phyloP scores from a whole-genome alignment of 2,113 vertebrate genomes.

The Mustelus asterias region DNA sequence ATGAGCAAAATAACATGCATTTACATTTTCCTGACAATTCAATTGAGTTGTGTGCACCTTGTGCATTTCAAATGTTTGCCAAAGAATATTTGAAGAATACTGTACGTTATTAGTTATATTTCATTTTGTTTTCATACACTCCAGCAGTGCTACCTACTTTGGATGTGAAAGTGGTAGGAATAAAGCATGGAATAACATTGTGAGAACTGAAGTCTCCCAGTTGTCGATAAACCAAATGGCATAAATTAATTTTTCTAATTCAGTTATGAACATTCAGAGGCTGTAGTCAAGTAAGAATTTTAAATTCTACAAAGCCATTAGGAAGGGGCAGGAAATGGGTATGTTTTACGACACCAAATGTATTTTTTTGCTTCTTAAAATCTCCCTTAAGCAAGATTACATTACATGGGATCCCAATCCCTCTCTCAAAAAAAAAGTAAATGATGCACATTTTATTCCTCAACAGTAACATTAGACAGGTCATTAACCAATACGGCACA shows the following conservation, averaged over 20 bases:
- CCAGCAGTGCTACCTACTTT: not conserved
- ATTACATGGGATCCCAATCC: not conserved
- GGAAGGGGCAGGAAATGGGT: not conserved
- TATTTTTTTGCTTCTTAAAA: not conserved
- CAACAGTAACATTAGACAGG: not conserved
- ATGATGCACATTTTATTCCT: not conserved
- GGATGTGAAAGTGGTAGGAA: not conserved
- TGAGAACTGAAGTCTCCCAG: not conserved
- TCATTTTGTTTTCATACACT: not conserved
- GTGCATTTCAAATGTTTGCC: not conserved
- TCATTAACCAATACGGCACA: not conserved
- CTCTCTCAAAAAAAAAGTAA: not conserved
- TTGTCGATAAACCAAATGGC: not conserved
- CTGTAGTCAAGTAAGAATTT: not conserved
- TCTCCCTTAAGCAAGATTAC: not conserved
- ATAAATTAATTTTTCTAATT: not conserved
- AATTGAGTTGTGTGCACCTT: not conserved
- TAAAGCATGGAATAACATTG: not conserved
- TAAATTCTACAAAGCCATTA: not conserved
- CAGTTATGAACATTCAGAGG: not conserved
- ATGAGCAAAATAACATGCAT: not conserved
- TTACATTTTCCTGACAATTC: not conserved
- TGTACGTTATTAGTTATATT: not conserved
- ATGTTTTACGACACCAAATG: not conserved
- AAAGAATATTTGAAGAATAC: not conserved